Conservation (phyloP, 2,888 invertebrate genomes). For the Eupithecia tripunctaria region DNA sequence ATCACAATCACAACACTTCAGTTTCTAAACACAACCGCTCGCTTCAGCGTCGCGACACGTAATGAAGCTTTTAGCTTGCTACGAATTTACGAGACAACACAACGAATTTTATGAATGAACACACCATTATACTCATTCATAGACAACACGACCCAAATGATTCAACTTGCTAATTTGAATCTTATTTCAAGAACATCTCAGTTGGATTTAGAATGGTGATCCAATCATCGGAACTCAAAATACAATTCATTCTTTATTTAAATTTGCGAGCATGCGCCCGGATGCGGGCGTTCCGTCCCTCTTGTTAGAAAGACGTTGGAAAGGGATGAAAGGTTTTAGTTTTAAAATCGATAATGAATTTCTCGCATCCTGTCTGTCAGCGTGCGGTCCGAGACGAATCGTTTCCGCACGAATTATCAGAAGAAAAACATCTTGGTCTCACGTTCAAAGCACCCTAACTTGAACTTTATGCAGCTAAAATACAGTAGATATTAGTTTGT, state of each 20-base stretch:
- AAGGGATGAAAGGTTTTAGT: constrained; percentile 55
- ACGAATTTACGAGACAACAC: neutral
- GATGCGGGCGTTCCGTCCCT: constrained; percentile 59
- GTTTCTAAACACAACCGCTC: constrained; percentile 12
- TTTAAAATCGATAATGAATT: constrained; percentile 79
- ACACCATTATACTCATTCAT: constrained; percentile 17
- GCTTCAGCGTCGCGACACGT: constrained; percentile 13
- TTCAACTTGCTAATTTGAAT: constrained; percentile 34
- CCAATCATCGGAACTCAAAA: neutral
- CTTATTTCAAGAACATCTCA: rapidly evolving
- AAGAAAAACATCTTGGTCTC: constrained; percentile 24
- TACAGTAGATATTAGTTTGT: constrained; percentile 41
- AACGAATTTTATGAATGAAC: constrained; percentile 35
- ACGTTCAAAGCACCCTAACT: constrained; percentile 24
- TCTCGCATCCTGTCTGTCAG: constrained; percentile 79
- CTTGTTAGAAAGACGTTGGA: constrained; percentile 41
- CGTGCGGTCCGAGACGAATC: constrained; percentile 81
- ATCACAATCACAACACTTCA: constrained; percentile 26
- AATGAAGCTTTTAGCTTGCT: neutral
- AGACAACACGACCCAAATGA: constrained; percentile 15
- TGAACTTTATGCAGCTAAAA: neutral
- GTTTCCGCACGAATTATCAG: constrained; percentile 65
- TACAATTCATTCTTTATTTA: constrained; percentile 25
- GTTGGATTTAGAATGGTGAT: constrained; percentile 12
- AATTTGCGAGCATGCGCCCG: constrained; percentile 58